A percentile compares a stretch with the other conserved stretches of the same genome.
Evolutionary conservation across 2,797 vertebrate genomes (phyloP).

Genomic region (Monodelphis domestica): DNA sequence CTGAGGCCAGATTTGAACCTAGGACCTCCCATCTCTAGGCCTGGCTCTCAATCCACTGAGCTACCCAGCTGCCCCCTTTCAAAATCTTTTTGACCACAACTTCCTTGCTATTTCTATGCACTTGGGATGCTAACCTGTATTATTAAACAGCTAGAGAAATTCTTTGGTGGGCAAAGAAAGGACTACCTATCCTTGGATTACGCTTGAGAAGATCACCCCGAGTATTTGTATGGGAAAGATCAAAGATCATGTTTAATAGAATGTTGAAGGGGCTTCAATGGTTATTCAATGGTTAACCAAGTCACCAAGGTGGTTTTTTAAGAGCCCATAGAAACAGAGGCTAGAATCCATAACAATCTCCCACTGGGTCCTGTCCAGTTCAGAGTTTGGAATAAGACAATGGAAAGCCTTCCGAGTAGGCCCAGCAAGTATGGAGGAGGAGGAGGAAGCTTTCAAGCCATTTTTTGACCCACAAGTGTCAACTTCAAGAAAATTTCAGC

Average conservation of each 20-base stretch:
- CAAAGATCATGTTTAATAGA: conserved; percentile 41
- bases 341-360: background rate
- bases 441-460: conserved; percentile 25
- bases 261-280: conserved; percentile 40
- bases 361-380: conserved; percentile 51
- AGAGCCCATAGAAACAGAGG: background rate
- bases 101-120: conserved; percentile 66
- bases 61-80: no score
- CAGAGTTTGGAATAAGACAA: conserved; percentile 53
- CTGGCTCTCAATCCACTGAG: no score
- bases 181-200: background rate
- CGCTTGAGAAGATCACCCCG: conserved; percentile 50
- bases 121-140: conserved; percentile 52
- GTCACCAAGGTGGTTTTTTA: conserved; percentile 46
- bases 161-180: conserved; percentile 15
- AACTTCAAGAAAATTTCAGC: conserved; percentile 80
- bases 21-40: no score
- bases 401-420: conserved; percentile 43
- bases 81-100: conserved; percentile 79
- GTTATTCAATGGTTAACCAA: conserved; percentile 49
- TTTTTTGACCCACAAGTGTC: conserved; percentile 75
- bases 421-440: conserved; percentile 1
- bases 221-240: background rate
- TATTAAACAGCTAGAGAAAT: conserved; percentile 58
- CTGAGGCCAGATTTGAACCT: no score